Base-by-base conservation (phyloP, 2,113 vertebrate genomes). In the Oreotrochilus melanogaster region DNA sequence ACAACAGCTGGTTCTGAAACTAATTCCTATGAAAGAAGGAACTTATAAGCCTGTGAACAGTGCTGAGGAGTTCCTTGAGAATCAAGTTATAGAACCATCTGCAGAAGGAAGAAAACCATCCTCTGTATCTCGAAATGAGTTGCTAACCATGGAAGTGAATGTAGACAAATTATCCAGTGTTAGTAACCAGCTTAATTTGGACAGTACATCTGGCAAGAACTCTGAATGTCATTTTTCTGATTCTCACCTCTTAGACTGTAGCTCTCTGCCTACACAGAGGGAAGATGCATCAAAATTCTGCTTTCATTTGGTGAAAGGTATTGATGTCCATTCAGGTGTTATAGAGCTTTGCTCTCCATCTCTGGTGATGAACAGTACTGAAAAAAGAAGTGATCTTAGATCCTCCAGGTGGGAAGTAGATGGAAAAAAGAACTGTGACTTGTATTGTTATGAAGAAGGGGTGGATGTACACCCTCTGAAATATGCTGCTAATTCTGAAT, bases 1-100 rank as follows among this genome's bases (percentile, higher is more conserved):
- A 2, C 99, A 98, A 62, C 99, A 99, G 71, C 95, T 99, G 23
- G 98, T 99, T 92, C 98, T 99, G 70, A 99, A 99, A 86, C 88
- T 99, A 11, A 98, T 99, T 82, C 98, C 99, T 7, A 92, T 98
- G 91, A 96, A 97, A 84, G 97, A 98, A 75, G 88, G 88, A 28
- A n/a, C 28, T 30, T 83, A 22, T 1, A 95, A 90, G 18, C 14
- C 92, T 47, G 33, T 82, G 18, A 88, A 64, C 2, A 30, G 37
- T 14, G 23, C 84, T 21, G 80, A 83, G 81, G 69, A 74, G 3
- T 25, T 79, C 18, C 69, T 48, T 30, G 89, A 92, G 42, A 95
- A 15, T 45, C 31, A 47, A 81, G 14, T 21, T 53, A 24, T 2
- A 35, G 95, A 95, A 51, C 89, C 0, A 42, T 28, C 54, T 72